These are phyloP conservation scores for Lynx canadensis DNA, from an alignment of 2,113 vertebrate genomes.

Conservation along the genomic window DNA sequence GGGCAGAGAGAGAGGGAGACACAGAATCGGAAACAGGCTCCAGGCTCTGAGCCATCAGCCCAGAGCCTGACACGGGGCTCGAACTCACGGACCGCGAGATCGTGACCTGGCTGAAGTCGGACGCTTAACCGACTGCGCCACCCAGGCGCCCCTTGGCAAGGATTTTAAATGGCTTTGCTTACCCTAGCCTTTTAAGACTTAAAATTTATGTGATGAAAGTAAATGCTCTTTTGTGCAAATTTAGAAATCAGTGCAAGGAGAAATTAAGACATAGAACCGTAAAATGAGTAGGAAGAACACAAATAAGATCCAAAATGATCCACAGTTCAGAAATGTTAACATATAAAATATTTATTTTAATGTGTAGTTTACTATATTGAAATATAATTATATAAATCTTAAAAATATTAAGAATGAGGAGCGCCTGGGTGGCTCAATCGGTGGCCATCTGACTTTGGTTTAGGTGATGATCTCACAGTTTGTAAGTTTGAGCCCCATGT, in stretches of 20 bases:
- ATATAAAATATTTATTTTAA: not conserved
- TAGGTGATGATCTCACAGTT: no score
- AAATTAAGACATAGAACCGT: not conserved
- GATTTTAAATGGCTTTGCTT: conserved; percentile 23
- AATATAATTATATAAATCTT: not conserved
- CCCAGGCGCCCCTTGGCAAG: no score
- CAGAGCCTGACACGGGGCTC: no score
- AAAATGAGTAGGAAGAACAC: not conserved
- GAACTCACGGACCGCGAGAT: no score
- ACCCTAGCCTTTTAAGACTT: not conserved
- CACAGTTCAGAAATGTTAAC: not conserved
- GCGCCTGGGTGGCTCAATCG: no score
- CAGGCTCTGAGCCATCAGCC: no score
- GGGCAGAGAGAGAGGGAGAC: no score
- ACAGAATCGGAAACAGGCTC: no score
- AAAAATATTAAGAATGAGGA: conserved; percentile 41
- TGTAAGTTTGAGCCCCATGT: no score
- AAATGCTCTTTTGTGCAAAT: conserved; percentile 27
- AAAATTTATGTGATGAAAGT: conserved; percentile 13
- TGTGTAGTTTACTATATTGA: not conserved
- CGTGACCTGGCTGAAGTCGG: no score
- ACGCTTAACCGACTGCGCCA: no score
- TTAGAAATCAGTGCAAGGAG: conserved; percentile 11
- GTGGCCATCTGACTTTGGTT: no score
- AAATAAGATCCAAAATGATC: not conserved